Conservation (phyloP, 1,140 invertebrate genomes). For the Caenorhabditis brenneri region DNA sequence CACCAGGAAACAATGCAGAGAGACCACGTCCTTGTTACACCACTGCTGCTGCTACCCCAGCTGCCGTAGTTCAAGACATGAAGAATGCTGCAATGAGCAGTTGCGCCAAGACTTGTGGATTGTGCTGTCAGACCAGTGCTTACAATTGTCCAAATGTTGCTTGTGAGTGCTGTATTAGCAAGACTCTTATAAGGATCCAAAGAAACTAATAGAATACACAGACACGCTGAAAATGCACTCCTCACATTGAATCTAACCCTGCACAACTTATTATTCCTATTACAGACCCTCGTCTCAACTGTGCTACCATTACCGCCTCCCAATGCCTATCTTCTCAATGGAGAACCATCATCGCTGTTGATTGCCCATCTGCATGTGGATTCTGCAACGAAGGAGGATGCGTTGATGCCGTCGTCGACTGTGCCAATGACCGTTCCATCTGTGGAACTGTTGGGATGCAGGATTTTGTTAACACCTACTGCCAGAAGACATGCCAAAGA, state of each 20-base stretch:
- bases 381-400: conserved; percentile 9
- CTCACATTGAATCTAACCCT: too few species aligned
- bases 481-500: not conserved
- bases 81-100: not conserved
- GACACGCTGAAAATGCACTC: too few species aligned
- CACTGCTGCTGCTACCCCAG: not conserved
- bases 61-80: not conserved
- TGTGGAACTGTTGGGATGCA: not conserved
- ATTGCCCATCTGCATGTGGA: conserved; percentile 11
- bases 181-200: too few species aligned
- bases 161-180: not conserved
- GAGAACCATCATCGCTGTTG: not conserved
- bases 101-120: not conserved
- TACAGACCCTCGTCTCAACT: conserved; percentile 1
- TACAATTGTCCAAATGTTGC: not conserved
- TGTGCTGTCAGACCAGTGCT: not conserved
- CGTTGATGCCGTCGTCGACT: not conserved
- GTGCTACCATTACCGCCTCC: not conserved
- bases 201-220: too few species aligned
- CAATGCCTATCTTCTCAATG: not conserved
- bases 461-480: not conserved
- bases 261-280: not conserved
- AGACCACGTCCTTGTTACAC: not conserved
- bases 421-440: not conserved
- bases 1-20: not conserved